Percentiles rank a stretch among this genome's conserved stretches.
Conservation (phyloP, 23 tunicate species). For the Trididemnum miniatum region DNA sequence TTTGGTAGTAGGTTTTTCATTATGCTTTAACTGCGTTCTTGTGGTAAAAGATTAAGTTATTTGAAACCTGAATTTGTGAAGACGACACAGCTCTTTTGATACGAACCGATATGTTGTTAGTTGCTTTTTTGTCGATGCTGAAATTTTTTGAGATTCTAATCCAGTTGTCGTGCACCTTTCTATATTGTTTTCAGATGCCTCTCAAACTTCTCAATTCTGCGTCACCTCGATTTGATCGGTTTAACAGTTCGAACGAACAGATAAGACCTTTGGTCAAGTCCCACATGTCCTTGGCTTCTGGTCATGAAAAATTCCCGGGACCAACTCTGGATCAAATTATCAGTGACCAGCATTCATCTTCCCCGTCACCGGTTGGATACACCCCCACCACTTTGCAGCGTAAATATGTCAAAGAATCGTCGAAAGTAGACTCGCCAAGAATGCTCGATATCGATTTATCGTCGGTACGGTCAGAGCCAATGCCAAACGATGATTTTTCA, state of each 20-base stretch:
- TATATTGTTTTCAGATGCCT: slow-evolving; percentile 37
- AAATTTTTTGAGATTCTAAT: neutral
- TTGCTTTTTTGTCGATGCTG: too few relatives aligned
- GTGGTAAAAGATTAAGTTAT: too few relatives aligned
- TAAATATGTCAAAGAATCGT: slow-evolving; percentile 9
- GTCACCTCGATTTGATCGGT: slow-evolving; percentile 59
- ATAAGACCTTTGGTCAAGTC: slow-evolving; percentile 50
- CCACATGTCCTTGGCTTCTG: neutral
- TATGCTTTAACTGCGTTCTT: too few relatives aligned
- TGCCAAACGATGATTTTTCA: neutral
- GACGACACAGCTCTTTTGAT: too few relatives aligned
- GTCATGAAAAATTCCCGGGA: slow-evolving; percentile 20
- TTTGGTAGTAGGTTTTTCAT: too few relatives aligned
- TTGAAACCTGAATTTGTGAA: too few relatives aligned
- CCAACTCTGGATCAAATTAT: neutral
- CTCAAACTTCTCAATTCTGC: slow-evolving; percentile 48
- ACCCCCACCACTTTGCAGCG: slow-evolving; percentile 55
- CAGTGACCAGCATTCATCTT: neutral
- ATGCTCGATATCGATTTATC: neutral
- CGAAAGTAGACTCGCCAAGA: neutral
- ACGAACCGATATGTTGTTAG: too few relatives aligned
- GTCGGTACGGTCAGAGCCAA: neutral
- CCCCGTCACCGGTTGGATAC: slow-evolving; percentile 49
- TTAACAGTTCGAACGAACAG: slow-evolving; percentile 37
- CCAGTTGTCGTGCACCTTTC: neutral